Evolutionary conservation across 2,888 invertebrate genomes (phyloP), one percentile per base, ranked within the genome.

Genomic region (Anticlea derivata): DNA sequence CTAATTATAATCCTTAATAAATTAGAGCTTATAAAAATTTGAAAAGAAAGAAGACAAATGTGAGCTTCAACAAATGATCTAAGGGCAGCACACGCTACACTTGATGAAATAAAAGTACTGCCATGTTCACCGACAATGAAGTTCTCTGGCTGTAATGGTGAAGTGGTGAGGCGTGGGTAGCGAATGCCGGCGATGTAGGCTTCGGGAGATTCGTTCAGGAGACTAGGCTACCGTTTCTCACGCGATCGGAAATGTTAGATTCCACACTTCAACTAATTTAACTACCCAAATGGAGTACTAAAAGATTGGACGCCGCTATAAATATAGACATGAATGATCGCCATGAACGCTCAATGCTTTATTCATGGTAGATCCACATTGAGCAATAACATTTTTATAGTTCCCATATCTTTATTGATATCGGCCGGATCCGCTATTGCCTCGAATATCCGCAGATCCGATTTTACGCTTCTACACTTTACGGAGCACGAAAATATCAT

Each of bases 351-450:
- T 44, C 31, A 40, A 45, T 55, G 45, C 31, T 35, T 51, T 50
- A 43, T 47, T 50, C 50, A 38, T 48, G 29, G 24, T 31, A 23
- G 50, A 34, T 43, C 41, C 49, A 49, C 57, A 57, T 56, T 50
- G 52, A 47, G 57, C 50, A 53, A 53, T 53, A 53, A 53, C 50
- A 45, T 43, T 50, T 51, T 52, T 50, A 56, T 52, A 44, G 43
- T 39, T 46, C 49, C 50, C 43, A 50, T 50, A 56, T 56, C 50
- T 47, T 50, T 56, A 56, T 47, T 47, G 56, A 50, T 44, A 52
- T 56, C 51, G 51, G 37, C 35, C 51, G 37, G 13, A 26, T 23
- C 29, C 29, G 46, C 37, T 31, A 40, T 50, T 50, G 48, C 41
- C 37, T 38, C 11, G 48, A 45, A 52, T 56, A 56, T 52, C 50